Evolutionary conservation across 2,113 vertebrate species (phyloP).

Genomic region (Anoura caudifer): DNA sequence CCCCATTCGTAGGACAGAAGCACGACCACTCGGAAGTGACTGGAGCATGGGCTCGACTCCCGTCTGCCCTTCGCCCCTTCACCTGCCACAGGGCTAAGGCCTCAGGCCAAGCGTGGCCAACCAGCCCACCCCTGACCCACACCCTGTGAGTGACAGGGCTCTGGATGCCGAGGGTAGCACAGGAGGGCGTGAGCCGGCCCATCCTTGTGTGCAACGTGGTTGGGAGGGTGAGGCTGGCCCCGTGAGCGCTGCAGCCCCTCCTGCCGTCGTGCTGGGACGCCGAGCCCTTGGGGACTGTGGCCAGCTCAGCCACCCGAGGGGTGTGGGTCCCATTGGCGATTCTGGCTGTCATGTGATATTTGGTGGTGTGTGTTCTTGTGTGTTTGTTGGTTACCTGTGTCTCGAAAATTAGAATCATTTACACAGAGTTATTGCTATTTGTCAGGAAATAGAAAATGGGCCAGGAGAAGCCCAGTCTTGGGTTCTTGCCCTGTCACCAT

Average conservation of each 20-base stretch:
- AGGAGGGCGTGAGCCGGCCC: neutral
- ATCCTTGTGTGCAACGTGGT: neutral
- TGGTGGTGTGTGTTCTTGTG: slow-evolving; percentile 22
- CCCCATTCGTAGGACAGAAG: slow-evolving; percentile 11
- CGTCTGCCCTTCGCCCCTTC: neutral
- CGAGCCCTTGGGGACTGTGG: neutral
- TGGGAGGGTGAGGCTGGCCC: neutral
- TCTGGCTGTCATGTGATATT: neutral
- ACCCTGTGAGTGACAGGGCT: neutral
- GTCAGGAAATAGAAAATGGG: slow-evolving; percentile 17
- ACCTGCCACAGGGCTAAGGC: neutral
- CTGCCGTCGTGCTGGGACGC: neutral
- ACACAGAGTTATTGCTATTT: neutral
- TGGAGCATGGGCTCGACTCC: neutral
- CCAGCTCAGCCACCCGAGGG: neutral
- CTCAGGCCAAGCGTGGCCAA: neutral
- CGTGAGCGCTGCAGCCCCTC: neutral
- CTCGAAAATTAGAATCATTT: slow-evolving; percentile 60
- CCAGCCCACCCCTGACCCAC: neutral
- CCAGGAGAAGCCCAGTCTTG: neutral
- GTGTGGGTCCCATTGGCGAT: neutral
- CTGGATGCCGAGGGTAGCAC: neutral
- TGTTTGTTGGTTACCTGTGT: slow-evolving; percentile 41
- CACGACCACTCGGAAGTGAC: neutral
- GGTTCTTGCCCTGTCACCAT: slow-evolving; percentile 70